Evolutionary conservation across 2,797 vertebrate genomes (phyloP).

Genomic region (Centroberyx gerrardi): DNA sequence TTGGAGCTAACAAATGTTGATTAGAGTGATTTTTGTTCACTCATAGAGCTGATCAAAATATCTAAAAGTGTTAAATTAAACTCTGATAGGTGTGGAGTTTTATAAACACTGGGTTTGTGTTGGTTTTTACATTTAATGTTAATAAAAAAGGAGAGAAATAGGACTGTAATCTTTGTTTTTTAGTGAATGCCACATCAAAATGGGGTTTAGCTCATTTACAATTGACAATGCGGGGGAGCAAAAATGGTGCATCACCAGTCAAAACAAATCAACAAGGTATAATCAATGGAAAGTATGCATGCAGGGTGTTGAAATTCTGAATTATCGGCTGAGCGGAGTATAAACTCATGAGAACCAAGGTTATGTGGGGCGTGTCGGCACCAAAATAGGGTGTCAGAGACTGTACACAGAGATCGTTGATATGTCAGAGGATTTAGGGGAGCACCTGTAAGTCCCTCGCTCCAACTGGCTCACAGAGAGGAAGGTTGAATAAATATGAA

Average conservation of each 20-base stretch:
- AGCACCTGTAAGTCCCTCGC: slow-evolving; percentile 25
- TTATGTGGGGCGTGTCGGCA: neutral
- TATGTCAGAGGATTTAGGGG: slow-evolving; percentile 28
- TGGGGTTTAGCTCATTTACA: too few relatives aligned
- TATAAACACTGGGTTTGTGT: too few relatives aligned
- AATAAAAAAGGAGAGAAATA: too few relatives aligned
- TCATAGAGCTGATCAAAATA: too few relatives aligned
- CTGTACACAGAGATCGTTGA: neutral
- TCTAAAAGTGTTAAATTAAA: too few relatives aligned
- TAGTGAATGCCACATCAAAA: too few relatives aligned
- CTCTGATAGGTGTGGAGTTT: too few relatives aligned
- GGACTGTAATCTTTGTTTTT: too few relatives aligned
- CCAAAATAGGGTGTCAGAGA: slow-evolving; percentile 27
- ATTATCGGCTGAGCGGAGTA: neutral
- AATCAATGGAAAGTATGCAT: neutral
- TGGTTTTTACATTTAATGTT: neutral
- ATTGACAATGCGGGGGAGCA: too few relatives aligned
- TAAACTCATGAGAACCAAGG: neutral
- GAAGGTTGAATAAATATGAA: slow-evolving; percentile 45
- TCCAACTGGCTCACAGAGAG: slow-evolving; percentile 7
- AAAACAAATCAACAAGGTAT: neutral
- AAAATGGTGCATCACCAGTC: neutral
- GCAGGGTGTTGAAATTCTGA: neutral
- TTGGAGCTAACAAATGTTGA: slow-evolving; percentile 22
- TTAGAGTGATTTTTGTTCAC: neutral